Percentiles rank a stretch among this genome's conserved stretches.
phyloP scores from a whole-genome alignment of 1,140 invertebrate species.

The Onthophagus taurus region DNA sequence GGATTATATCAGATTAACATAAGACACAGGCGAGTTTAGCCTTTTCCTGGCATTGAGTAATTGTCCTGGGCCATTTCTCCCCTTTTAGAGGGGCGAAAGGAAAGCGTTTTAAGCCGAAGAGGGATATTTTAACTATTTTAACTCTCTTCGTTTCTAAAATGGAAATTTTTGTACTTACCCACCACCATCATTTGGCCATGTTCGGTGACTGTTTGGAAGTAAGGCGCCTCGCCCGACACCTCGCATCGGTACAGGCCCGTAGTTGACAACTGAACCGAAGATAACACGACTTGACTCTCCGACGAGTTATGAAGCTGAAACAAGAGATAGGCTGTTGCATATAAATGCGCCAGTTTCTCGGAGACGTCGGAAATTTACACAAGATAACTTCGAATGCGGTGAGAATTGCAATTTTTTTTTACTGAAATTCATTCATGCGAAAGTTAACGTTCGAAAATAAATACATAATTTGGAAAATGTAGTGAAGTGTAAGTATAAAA shows the following conservation, averaged over 20 bases:
- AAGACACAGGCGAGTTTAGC: conserved; percentile 37
- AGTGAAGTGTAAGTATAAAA: no score
- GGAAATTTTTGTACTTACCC: conserved; percentile 51
- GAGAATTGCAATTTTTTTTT: background rate
- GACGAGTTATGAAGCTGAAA: conserved; percentile 65
- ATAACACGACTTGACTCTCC: conserved; percentile 61
- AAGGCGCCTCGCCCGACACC: conserved; percentile 74
- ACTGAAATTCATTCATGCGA: background rate
- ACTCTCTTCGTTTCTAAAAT: conserved; percentile 24
- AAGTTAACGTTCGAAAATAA: no score
- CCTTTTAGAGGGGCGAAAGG: conserved; percentile 7
- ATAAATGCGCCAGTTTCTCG: background rate
- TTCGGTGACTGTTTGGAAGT: conserved; percentile 67
- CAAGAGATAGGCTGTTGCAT: conserved; percentile 21
- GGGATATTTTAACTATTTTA: no score
- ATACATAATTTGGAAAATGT: no score
- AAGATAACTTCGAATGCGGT: background rate
- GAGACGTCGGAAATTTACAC: background rate
- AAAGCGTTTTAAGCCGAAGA: no score
- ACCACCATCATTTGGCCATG: conserved; percentile 68
- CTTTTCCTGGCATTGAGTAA: conserved; percentile 37
- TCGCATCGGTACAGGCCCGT: conserved; percentile 75
- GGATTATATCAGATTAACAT: conserved; percentile 38
- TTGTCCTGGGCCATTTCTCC: conserved; percentile 31
- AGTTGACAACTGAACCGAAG: conserved; percentile 63